Base-by-base conservation (phyloP, 2,797 vertebrate species). In the Dromococcyx pavoninus region DNA sequence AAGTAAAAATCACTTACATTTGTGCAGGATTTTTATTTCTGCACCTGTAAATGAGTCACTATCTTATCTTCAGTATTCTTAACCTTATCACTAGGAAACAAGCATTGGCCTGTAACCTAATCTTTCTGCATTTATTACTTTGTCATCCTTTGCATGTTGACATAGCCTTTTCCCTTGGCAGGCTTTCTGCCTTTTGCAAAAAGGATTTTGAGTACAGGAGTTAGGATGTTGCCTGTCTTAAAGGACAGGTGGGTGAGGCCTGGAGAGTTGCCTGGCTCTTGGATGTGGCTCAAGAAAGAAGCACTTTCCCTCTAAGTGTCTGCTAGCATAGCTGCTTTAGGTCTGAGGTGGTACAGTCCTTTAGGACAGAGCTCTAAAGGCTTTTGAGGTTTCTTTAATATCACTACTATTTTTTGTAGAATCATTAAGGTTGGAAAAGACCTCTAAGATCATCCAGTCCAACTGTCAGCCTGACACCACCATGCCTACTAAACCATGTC, bases 61-160 rank as follows among this genome's bases (percentile, higher is more conserved):
- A 7, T 54, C 57, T 69, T 79, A 58, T 66, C 88, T 89, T 80
- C 21, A 24, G 39, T 89, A 27, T 75, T 89, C 76, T 80, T 94
- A 73, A 58, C 79, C 48, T 92, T 89, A 86, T 93, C 78, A 64
- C 27, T 87, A 79, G 88, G 79, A 94, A 83, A 64, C 23, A 73
- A 92, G 67, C 41, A 53, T 9, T 84, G 80, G 37, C 57, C 81
- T 84, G 51, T 86, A 93, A 89, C 66, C 60, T 61, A 62, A 93
- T 66, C 92, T 62, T 74, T 57, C 66, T 72, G 60, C 24, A 1
- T 33, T 69, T 28, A 27, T 92, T 65, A 54, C 66, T 83, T 90
- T 61, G 60, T 60, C 37, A 15, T 60, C 41, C 43, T 82, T 43
- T 71, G 15, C n/a, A 9, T 60, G 14, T 50, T 41, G 46, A 33